phyloP scores from a whole-genome alignment of 2,113 vertebrate species.

The Sander vitreus region DNA sequence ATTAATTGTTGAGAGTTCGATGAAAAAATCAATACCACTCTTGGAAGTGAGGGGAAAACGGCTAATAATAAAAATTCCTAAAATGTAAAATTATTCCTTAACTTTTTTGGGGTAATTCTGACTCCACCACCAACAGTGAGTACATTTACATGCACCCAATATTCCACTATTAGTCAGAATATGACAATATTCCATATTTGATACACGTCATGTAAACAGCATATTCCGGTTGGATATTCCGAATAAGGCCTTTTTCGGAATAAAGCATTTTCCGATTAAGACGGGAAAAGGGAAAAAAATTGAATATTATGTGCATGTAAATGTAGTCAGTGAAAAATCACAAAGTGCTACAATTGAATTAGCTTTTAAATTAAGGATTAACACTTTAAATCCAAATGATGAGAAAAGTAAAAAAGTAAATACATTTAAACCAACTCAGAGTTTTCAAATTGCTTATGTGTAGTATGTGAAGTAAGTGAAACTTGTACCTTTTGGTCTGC shows the following conservation, averaged over 20 bases:
- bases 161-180: too few relatives aligned
- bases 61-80: background rate
- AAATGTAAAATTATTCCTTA: background rate
- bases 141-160: too few relatives aligned
- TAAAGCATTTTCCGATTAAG: too few relatives aligned
- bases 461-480: background rate
- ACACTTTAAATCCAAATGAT: background rate
- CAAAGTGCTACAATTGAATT: background rate
- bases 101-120: background rate
- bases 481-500: conserved; percentile 2
- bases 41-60: background rate
- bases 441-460: background rate
- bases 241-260: too few relatives aligned
- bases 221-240: too few relatives aligned
- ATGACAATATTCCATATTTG: too few relatives aligned
- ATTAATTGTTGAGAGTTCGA: background rate
- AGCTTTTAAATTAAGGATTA: background rate
- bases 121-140: background rate
- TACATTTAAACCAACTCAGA: background rate
- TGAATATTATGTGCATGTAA: too few relatives aligned
- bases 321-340: background rate
- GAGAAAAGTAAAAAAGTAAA: background rate
- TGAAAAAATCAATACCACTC: background rate
- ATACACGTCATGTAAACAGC: too few relatives aligned
- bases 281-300: too few relatives aligned